Base-by-base conservation (phyloP, 2,113 vertebrate species). In the Tychaedon coryphoeus region DNA sequence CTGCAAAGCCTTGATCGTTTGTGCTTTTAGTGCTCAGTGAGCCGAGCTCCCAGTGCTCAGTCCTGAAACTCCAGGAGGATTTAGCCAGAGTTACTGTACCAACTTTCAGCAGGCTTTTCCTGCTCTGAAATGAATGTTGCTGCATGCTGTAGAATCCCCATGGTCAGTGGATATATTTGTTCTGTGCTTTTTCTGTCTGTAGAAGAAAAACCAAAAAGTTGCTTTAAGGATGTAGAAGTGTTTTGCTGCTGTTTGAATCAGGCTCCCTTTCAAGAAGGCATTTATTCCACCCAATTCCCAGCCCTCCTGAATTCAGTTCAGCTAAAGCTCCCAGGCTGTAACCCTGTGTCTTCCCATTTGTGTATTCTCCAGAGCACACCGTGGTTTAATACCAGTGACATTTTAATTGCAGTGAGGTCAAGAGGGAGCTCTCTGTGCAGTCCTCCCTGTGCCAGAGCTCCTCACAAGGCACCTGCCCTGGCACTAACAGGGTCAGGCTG, bases 401-500 rank as follows among this genome's bases (percentile, higher is more conserved):
- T 71, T 62, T 93, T 94, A 92, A 94, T 84, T 95, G 88, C 79
- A 14, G 25, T 64, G 80, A 61, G 94, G 75, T 80, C 72, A 70
- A 58, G 81, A 91, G 72, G 62, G 81, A 79, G 50, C 38, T 16
- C 54, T 58, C 42, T 54, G 50, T 15, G 2, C 62, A 65, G n/a
- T 64, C 50, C 54, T 92, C 47, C 64, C 66, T 3, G 1, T 57
- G 54, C 90, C 10, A 3, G 74, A 25, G 48, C 71, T 51, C 75
- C 74, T 86, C 45, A 14, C 3, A 10, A 75, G 54, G 62, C 62
- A 31, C 48, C 67, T 90, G 67, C 84, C 95, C 86, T 92, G 69
- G 73, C 74, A 74, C 76, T 86, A n/a, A 48, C 73, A 75, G 93
- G 96, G 94, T 95, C 93, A 87, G 47, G 79, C 69, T 91, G 50